Evolutionary conservation across 2,888 invertebrate genomes (phyloP), one percentile per base, ranked within the genome.

Genomic region (Lasius platythorax): DNA sequence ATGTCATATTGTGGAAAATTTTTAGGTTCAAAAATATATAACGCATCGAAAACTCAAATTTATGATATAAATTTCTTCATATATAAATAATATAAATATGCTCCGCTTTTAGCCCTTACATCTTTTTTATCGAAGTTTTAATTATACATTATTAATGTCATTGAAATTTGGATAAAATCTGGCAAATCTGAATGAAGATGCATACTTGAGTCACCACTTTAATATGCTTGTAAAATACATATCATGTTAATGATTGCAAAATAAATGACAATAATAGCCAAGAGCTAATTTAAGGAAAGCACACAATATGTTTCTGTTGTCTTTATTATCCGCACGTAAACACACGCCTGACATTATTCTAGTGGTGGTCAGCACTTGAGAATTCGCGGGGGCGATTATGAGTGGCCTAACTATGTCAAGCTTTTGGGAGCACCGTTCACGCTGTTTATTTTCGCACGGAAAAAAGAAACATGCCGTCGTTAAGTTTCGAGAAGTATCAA

Each of bases 311-410:
- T 33, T 75, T 64, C 61, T 43, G 43, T 74, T 63, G 30, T 74
- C 30, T 74, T 74, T 63, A 33, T 73, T 63, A 46, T 61, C 4
- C 23, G 15, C 46, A 33, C 40, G 46, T 46, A 75, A 58, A 64
- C 46, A 30, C n/a, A 9, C 33, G 43, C 68, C 50, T 58, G 66
- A 28, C 56, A 72, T 53, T 53, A 53, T 50, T 81, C 30, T 61
- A 86, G 61, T 66, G 11, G 58, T n/a, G 64, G 70, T 66, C 72
- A 82, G 43, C 82, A 53, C 37, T 67, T 37, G 9, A 61, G 82
- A 83, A 85, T 83, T 86, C 23, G 82, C 81, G 89, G 79, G 82
- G 89, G 87, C 84, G 87, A 76, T 76, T 28, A 58, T 23, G 63
- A 67, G 74, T 43, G 50, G 75, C 30, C 68, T 50, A 66, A 63